Evolutionary conservation across 2,113 vertebrate genomes (phyloP).

Genomic region (Ageneiosus marmoratus): DNA sequence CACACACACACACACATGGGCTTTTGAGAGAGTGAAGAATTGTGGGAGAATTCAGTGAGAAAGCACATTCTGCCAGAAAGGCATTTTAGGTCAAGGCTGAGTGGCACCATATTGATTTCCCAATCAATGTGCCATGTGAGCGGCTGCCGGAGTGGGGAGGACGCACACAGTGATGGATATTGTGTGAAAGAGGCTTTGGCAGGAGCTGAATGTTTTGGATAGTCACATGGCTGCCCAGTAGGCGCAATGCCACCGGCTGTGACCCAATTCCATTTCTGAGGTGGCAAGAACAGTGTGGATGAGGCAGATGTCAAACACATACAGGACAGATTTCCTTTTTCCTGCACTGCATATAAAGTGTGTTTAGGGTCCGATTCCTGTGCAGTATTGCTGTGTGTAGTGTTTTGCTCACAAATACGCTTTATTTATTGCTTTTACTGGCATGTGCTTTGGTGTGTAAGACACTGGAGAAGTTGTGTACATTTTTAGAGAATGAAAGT

Average conservation of each 20-base stretch:
- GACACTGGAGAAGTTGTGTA: background rate
- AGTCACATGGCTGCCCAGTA: slow-evolving; percentile 56
- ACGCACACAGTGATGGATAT: slow-evolving; percentile 27
- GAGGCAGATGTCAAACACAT: background rate
- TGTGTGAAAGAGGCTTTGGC: slow-evolving; percentile 59
- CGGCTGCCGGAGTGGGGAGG: slow-evolving; percentile 34
- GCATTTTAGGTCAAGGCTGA: slow-evolving; percentile 58
- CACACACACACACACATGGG: slow-evolving; percentile 11
- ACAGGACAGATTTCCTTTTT: background rate
- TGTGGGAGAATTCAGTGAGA: slow-evolving; percentile 40
- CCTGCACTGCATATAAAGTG: background rate
- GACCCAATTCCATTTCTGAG: slow-evolving; percentile 58
- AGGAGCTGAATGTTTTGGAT: slow-evolving; percentile 64
- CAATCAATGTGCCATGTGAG: slow-evolving; percentile 57
- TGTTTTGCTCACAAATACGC: background rate
- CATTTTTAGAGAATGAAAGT: background rate
- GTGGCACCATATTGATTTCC: slow-evolving; percentile 63
- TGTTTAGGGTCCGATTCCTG: background rate
- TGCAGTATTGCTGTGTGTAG: background rate
- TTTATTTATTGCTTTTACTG: background rate
- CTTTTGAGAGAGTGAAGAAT: slow-evolving; percentile 19
- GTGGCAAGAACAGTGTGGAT: slow-evolving; percentile 30
- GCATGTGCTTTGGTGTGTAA: background rate
- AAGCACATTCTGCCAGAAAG: slow-evolving; percentile 53
- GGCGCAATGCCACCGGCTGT: slow-evolving; percentile 60